Base-by-base conservation (phyloP, 2,888 invertebrate genomes). In the Axea sp. region DNA sequence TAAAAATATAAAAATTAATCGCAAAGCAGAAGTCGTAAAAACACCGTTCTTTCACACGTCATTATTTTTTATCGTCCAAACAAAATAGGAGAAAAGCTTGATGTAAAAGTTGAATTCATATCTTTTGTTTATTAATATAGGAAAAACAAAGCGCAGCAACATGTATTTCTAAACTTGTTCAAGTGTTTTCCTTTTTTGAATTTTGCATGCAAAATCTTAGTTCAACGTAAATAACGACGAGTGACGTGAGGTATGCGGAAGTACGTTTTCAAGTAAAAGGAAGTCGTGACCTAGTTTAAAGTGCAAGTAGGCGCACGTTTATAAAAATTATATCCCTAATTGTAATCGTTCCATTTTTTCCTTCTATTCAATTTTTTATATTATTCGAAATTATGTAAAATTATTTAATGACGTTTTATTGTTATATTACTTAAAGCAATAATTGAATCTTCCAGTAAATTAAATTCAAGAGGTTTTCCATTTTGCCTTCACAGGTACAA, bases 241-340 rank as follows among this genome's bases (percentile, higher is more conserved):
- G 12, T 45, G 33, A 24, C 51, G 39, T 49, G 68, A 76, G 75
- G 78, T 68, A 81, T 74, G 77, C 81, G 82, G 80, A 82, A 82
- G 78, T 78, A 72, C 77, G 78, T 79, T 78, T 76, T 73, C 73
- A 55, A 73, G 74, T 69, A 68, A 77, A 75, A 77, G 80, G 81
- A 82, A 82, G 75, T 80, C 76, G 57, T 76, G 82, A 81, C 80
- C 81, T 39, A 81, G 74, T 81, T 82, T 69, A 64, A 55, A 33
- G 57, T 47, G 74, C 73, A 76, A 69, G 62, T 67, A 39, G 65
- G 28, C 55, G 65, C 35, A 30, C 33, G 49, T 73, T 72, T 55
- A 43, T 45, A 60, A 73, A 65, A 72, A 65, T 65, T 53, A 53
- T 12, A 12, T 1, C 4, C 15, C 28, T 22, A 53, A 60, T 41